Percentiles rank a stretch among this genome's conserved stretches.
These are phyloP conservation scores for Malurus elegans DNA, from an alignment of 2,113 vertebrate genomes.

Conservation along the genomic window DNA sequence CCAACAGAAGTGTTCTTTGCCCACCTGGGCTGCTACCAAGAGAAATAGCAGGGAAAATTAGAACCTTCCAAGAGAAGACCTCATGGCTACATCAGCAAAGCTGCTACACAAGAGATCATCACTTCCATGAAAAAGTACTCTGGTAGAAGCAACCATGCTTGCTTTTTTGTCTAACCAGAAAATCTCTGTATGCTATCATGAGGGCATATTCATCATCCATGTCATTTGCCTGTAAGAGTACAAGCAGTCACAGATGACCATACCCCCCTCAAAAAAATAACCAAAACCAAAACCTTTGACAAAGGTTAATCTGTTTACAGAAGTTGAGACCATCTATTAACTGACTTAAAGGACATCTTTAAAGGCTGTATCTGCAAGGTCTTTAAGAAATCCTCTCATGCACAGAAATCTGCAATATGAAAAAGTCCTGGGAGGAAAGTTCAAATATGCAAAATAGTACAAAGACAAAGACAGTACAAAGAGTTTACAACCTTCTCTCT, in stretches of 20 bases:
- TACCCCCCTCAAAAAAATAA: not conserved
- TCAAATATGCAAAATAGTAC: constrained; percentile 56
- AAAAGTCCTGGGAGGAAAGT: constrained; percentile 30
- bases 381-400: constrained; percentile 32
- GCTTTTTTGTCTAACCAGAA: not conserved
- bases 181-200: not conserved
- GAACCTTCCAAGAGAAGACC: not conserved
- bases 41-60: not conserved
- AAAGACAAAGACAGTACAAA: constrained; percentile 55
- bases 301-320: not conserved
- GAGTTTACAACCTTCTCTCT: not conserved
- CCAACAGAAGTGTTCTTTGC: not conserved
- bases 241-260: not conserved
- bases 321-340: not conserved
- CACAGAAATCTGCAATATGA: constrained; percentile 23
- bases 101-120: not conserved
- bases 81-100: not conserved
- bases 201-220: not conserved
- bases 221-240: not conserved
- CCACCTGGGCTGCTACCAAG: not conserved
- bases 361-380: not conserved
- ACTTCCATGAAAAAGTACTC: not conserved
- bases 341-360: constrained; percentile 29
- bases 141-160: not conserved
- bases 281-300: not conserved